Base-by-base conservation (phyloP, 1,140 invertebrate species). In the Orussus abietinus region DNA sequence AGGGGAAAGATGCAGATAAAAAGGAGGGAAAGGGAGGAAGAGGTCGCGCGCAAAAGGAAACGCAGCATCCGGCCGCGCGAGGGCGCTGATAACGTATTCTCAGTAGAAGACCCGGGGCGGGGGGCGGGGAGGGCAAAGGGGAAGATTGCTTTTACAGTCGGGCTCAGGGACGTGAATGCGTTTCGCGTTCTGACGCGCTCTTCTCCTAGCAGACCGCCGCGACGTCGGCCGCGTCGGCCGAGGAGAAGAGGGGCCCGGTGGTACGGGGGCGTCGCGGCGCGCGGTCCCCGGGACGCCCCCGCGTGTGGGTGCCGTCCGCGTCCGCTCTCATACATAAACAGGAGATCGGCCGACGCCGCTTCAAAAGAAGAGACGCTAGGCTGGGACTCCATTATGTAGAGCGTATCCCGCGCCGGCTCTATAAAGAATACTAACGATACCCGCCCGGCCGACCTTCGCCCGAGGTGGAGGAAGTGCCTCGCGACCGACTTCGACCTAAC, bases 401-500 rank as follows among this genome's bases (percentile, higher is more conserved):
- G 65, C 64, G 62, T 67, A 72, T 70, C 64, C 64, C 64, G 62
- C 61, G 59, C 53, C 47, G 61, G 53, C 58, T 55, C 66, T 67
- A 70, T 69, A 64, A 73, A 72, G 69, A 71, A 73, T 73, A 70
- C 67, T 72, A 73, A 73, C 69, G 69, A 72, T 66, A 64, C n/a
- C n/a, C n/a, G n/a, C n/a, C n/a, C n/a, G n/a, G n/a, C n/a, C n/a
- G n/a, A n/a, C n/a, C n/a, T n/a, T n/a, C n/a, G n/a, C n/a, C n/a
- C n/a, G n/a, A n/a, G n/a, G n/a, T n/a, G n/a, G n/a, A n/a, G n/a
- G n/a, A n/a, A n/a, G n/a, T n/a, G n/a, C n/a, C n/a, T n/a, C n/a
- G n/a, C n/a, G n/a, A n/a, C n/a, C n/a, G n/a, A n/a, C n/a, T n/a
- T n/a, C n/a, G n/a, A n/a, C n/a, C n/a, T n/a, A n/a, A n/a, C n/a